These are phyloP conservation scores for Baryphthengus martii DNA, from an alignment of 2,113 vertebrate species.

Conservation along the genomic window DNA sequence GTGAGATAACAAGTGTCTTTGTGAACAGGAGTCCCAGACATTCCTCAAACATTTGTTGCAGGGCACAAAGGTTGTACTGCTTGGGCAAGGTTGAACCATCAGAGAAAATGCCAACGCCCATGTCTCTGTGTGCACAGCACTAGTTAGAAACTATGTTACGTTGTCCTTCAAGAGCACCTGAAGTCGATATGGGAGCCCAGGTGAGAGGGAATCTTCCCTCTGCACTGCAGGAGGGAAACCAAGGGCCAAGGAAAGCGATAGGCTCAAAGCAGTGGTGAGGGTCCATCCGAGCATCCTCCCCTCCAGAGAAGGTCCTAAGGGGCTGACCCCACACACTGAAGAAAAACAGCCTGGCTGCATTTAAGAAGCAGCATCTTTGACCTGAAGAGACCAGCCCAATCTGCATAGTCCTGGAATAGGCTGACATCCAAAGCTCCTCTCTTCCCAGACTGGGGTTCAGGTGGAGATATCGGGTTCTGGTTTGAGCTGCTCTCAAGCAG, in stretches of 20 bases:
- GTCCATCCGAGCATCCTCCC: background rate
- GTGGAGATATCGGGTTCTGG: conserved; percentile 25
- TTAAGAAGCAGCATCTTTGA: background rate
- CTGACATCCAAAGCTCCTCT: background rate
- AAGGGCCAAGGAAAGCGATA: background rate
- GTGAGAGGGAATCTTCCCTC: background rate
- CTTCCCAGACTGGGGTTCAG: background rate
- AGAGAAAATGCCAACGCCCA: rapidly evolving
- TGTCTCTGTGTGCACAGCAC: background rate
- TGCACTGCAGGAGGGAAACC: background rate
- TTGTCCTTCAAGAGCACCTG: background rate
- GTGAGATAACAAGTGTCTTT: background rate
- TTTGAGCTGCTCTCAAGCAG: conserved; percentile 46
- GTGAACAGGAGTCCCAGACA: background rate
- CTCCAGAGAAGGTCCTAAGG: background rate
- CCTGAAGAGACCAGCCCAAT: background rate
- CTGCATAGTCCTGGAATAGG: background rate
- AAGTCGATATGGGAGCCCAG: background rate
- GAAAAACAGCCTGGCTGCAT: background rate
- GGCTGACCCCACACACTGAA: background rate
- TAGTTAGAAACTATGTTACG: background rate
- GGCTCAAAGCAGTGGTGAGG: background rate
- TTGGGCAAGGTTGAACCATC: background rate
- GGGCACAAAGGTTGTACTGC: background rate
- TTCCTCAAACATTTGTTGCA: background rate